Base-by-base conservation (phyloP, 1,140 invertebrate species). In the Calephelis nemesis region DNA sequence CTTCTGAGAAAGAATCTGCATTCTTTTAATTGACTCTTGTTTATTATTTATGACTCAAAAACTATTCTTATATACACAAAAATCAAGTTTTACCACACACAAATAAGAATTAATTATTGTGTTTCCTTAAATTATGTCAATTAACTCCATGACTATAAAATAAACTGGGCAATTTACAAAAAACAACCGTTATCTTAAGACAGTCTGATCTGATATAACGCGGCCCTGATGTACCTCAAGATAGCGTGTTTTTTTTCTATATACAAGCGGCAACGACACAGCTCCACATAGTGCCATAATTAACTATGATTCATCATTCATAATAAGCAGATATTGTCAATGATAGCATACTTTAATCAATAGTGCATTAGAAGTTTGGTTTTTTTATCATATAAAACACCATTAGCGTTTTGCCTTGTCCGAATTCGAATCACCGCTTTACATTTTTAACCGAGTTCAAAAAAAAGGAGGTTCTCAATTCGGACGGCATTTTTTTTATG, bases 231-330 rank as follows among this genome's bases (percentile, higher is more conserved):
- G 54, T 30, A 39, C 54, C 10, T 5, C 54, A 5, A 58, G 54
- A 58, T 58, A 58, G 54, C 11, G 54, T 19, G 9, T 30, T 19
- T 58, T 58, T 58, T 11, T 19, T 30, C 19, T 30, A 30, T 40
- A 30, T 30, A 58, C 30, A 5, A 58, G 10, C 54, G 19, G 7
- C 54, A 19, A 58, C 11, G 54, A 58, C 30, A 58, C 10, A 30
- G 54, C 19, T 58, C 19, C 19, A 19, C 10, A 40, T 58, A 58
- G 19, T 58, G 54, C 30, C 52, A 54, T n/a, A n/a, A n/a, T n/a
- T 58, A 58, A 58, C 54, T 58, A 19, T 58, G 15, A 58, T 58
- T 58, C 54, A 58, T 54, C 13, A 52, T 52, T 52, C n/a, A 52
- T 52, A 52, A 52, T n/a, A 52, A 52, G 50, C n/a, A 15, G 15